phyloP scores from a whole-genome alignment of 2,113 vertebrate genomes.

The Cryptomyrus ogoouensis region DNA sequence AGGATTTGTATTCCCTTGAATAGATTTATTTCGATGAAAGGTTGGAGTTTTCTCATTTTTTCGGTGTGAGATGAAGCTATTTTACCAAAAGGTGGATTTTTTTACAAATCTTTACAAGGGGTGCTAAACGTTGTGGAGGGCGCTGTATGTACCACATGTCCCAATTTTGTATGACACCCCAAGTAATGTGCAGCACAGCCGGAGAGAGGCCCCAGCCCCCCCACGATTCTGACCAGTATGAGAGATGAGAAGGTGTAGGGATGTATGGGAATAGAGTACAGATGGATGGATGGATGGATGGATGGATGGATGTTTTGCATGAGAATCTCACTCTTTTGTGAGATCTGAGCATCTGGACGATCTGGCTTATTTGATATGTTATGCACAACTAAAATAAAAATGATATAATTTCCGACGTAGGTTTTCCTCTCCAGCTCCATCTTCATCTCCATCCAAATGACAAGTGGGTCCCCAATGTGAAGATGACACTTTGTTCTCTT shows the following conservation, averaged over 20 bases:
- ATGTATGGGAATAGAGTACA: neutral
- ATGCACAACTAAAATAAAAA: slow-evolving; percentile 51
- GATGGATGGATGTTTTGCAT: neutral
- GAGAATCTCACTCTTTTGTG: slow-evolving; percentile 14
- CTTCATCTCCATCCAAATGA: slow-evolving; percentile 49
- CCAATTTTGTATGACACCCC: neutral
- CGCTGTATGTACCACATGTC: neutral
- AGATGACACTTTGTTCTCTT: slow-evolving; percentile 61
- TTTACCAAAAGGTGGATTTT: too few relatives aligned
- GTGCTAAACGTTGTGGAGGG: too few relatives aligned
- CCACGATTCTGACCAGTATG: neutral
- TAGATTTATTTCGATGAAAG: too few relatives aligned
- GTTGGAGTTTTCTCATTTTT: too few relatives aligned
- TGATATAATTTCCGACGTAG: slow-evolving; percentile 49
- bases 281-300: neutral
- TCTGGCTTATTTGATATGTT: slow-evolving; percentile 54
- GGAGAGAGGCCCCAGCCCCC: neutral
- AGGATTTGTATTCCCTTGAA: too few relatives aligned
- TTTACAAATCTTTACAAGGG: too few relatives aligned
- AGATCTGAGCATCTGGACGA: slow-evolving; percentile 40
- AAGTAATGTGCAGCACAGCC: neutral
- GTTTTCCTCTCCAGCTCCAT: slow-evolving; percentile 30
- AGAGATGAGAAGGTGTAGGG: neutral
- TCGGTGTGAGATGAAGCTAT: too few relatives aligned
- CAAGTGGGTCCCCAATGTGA: slow-evolving; percentile 59